phyloP scores from a whole-genome alignment of 2,113 vertebrate genomes.

The Nycticryphes semicollaris region DNA sequence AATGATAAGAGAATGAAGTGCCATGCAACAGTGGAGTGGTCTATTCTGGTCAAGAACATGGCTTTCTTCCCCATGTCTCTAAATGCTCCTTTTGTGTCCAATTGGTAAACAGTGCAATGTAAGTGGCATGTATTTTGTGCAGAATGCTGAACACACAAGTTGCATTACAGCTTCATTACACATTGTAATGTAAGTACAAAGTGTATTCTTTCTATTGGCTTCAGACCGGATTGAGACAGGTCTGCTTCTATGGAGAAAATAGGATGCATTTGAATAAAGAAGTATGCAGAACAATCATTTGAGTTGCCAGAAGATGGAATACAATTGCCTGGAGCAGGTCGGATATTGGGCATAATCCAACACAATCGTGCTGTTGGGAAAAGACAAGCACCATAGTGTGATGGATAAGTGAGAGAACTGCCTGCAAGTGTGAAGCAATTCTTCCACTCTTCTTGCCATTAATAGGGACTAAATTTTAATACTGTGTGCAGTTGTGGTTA shows the following conservation, averaged over 20 bases:
- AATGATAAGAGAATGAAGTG: neutral
- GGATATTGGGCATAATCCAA: neutral
- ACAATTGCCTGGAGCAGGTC: neutral
- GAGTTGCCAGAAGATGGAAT: neutral
- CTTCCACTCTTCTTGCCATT: neutral
- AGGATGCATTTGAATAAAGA: neutral
- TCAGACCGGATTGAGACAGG: neutral
- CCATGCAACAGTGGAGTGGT: neutral
- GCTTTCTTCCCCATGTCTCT: neutral
- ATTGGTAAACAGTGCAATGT: neutral
- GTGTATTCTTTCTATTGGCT: neutral
- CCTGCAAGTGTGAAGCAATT: constrained; percentile 17
- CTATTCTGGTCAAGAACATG: neutral
- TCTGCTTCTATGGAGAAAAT: neutral
- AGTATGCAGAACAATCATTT: neutral
- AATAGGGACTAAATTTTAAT: neutral
- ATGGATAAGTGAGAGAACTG: constrained; percentile 9
- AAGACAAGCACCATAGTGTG: neutral
- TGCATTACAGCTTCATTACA: neutral
- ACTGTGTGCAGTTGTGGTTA: constrained; percentile 4
- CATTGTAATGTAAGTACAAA: neutral
- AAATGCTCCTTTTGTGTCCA: neutral
- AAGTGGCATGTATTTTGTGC: neutral
- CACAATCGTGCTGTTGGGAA: neutral
- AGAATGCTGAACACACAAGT: neutral